Conservation (phyloP, 2,888 invertebrate genomes). For the Drosophila subsilvestris region DNA sequence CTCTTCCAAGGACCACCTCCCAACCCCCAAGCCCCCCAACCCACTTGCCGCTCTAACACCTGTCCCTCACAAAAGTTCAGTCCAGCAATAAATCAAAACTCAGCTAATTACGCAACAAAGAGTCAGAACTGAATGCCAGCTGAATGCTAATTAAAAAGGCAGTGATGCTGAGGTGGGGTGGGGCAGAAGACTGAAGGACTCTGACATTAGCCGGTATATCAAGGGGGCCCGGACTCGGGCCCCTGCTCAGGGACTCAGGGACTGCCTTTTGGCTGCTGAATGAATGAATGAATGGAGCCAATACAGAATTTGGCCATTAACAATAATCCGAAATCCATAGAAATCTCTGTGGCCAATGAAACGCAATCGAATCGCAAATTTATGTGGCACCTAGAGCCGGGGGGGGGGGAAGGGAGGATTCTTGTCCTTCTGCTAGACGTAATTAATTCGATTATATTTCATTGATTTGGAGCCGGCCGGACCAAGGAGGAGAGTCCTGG, state of each 20-base stretch:
- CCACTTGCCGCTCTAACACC: conserved; percentile 12
- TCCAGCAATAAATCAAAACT: conserved; percentile 77
- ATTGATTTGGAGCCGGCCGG: conserved; percentile 81
- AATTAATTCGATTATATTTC: conserved; percentile 84
- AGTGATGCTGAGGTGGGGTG: conserved; percentile 7
- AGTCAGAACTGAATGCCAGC: conserved; percentile 62
- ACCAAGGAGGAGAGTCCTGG: conserved; percentile 3
- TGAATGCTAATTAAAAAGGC: conserved; percentile 79
- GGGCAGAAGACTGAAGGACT: conserved; percentile 14
- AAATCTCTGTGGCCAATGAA: conserved; percentile 67
- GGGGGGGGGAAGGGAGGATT: conserved; percentile 1
- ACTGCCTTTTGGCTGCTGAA: conserved; percentile 47
- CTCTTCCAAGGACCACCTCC: background rate
- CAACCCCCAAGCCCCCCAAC: conserved; percentile 7
- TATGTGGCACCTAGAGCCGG: conserved; percentile 61
- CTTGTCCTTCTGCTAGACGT: conserved; percentile 60
- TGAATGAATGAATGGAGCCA: conserved; percentile 53
- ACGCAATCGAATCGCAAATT: conserved; percentile 75
- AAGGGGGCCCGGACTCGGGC: conserved; percentile 18
- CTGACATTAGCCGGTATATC: conserved; percentile 45
- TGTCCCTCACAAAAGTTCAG: conserved; percentile 38
- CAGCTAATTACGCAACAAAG: conserved; percentile 80
- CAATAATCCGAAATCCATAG: conserved; percentile 71
- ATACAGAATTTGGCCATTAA: conserved; percentile 72
- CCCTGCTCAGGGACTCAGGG: conserved; percentile 10